These are phyloP conservation scores for Drosophila pruinosa DNA, from an alignment of 1,140 invertebrate species.

Conservation along the genomic window DNA sequence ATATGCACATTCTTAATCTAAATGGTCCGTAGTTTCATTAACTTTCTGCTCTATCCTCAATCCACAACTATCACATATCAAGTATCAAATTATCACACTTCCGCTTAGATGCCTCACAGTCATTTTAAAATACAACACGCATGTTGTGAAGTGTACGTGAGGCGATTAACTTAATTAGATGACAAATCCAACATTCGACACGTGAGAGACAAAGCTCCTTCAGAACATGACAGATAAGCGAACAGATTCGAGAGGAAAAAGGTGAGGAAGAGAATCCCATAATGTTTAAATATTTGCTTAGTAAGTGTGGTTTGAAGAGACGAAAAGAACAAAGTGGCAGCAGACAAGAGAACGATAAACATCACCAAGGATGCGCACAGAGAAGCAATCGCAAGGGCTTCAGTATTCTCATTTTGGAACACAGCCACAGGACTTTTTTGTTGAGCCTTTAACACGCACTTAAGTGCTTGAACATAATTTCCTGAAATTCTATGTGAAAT, in stretches of 20 bases:
- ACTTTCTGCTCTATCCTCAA: background rate
- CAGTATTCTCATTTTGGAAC: background rate
- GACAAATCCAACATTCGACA: conserved; percentile 38
- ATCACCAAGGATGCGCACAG: conserved; percentile 15
- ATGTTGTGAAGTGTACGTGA: conserved; percentile 35
- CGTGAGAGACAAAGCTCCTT: conserved; percentile 13
- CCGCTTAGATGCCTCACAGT: background rate
- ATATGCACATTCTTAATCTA: no score
- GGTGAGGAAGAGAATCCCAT: conserved; percentile 22
- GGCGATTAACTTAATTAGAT: conserved; percentile 61
- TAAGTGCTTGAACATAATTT: conserved; percentile 41
- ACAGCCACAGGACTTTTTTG: no score
- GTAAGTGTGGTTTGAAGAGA: conserved; percentile 11
- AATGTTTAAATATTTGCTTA: conserved; percentile 64
- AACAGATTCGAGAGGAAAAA: background rate
- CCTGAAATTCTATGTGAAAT: conserved; percentile 36
- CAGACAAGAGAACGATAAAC: conserved; percentile 14
- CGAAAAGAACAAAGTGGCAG: no score
- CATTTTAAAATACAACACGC: conserved; percentile 12
- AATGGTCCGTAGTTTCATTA: no score
- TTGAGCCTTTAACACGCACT: conserved; percentile 44
- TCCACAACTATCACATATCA: background rate
- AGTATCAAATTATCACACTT: conserved; percentile 25
- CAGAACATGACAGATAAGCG: conserved; percentile 38
- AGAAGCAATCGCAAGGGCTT: no score